Evolutionary conservation across 2,113 vertebrate species (phyloP).

Genomic region (Onychostoma macrolepis): DNA sequence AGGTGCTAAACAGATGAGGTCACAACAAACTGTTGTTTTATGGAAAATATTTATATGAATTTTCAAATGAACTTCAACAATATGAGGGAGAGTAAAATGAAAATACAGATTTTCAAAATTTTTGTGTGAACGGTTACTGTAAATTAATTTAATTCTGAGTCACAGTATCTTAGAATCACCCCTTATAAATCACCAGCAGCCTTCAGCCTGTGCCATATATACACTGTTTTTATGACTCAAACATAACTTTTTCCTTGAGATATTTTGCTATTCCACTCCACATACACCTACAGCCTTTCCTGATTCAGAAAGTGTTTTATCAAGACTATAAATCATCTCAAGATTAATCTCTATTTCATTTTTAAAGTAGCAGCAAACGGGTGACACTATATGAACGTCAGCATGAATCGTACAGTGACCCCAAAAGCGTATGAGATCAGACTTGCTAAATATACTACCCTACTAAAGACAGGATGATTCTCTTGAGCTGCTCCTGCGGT

Average conservation of each 20-base stretch:
- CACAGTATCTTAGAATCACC: neutral
- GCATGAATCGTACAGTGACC: neutral
- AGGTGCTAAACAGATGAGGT: neutral
- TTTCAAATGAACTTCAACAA: neutral
- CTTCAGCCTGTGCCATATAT: conserved; percentile 11
- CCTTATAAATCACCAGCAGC: neutral
- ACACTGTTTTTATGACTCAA: conserved; percentile 10
- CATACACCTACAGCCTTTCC: conserved; percentile 15
- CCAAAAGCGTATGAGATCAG: conserved; percentile 31
- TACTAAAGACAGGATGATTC: conserved; percentile 12
- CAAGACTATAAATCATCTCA: neutral
- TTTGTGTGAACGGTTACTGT: neutral
- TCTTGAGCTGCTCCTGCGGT: conserved; percentile 36
- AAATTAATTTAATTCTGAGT: neutral
- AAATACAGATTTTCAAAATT: neutral
- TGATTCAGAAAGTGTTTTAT: conserved; percentile 11
- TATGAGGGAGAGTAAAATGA: neutral
- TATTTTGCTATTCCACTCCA: neutral
- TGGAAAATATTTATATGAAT: neutral
- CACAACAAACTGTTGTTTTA: neutral
- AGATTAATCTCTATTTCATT: conserved; percentile 1
- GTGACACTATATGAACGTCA: neutral
- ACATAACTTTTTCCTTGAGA: conserved; percentile 3
- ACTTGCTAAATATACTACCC: conserved; percentile 14
- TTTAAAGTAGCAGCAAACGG: neutral